Evolutionary conservation across 2,113 vertebrate species (phyloP), one percentile per base, ranked within the genome.

Genomic region (Melanerpes formicivorus): DNA sequence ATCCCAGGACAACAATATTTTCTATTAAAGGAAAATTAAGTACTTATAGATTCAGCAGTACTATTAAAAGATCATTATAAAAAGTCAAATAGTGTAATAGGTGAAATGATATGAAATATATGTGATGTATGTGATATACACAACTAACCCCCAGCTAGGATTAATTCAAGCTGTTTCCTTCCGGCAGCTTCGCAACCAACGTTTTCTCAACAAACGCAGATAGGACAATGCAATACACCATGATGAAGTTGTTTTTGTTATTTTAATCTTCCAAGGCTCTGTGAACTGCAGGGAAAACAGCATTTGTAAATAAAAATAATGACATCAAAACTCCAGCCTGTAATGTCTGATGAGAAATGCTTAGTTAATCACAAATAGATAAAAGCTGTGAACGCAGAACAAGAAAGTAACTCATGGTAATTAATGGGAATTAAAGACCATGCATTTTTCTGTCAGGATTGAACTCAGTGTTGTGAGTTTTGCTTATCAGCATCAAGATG

Each of bases 11-110:
- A 93, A 87, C 58, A 77, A 67, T 78, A 73, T 83, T 91, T 95
- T 91, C 52, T 92, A 85, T 94, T 93, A 90, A 85, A 91, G 62
- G 37, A 94, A 94, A 94, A 92, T 93, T 85, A 94, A 92, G 69
- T 83, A 90, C 64, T 89, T 89, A 60, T 2, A 78, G 2, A 34
- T 92, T 93, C 64, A 80, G 29, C 10, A 66, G 11, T 62, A 67
- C 63, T 62, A 89, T 69, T 75, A 93, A 93, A 93, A 71, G n/a
- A 74, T 74, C 22, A 56, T 71, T 94, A 80, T 62, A 87, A 90
- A 89, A 87, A 75, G 5, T 16, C 66, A 55, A 58, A 56, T 64
- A 67, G 77, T 40, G 23, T 60, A 80, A 63, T 71, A 91, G 58
- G 73, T 88, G 73, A 92, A 75, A 64, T 72, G 11, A 67, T 50